A percentile compares a stretch with the other conserved stretches of the same genome.
phyloP scores from a whole-genome alignment of 2,888 invertebrate genomes.

The Euclidia mi region DNA sequence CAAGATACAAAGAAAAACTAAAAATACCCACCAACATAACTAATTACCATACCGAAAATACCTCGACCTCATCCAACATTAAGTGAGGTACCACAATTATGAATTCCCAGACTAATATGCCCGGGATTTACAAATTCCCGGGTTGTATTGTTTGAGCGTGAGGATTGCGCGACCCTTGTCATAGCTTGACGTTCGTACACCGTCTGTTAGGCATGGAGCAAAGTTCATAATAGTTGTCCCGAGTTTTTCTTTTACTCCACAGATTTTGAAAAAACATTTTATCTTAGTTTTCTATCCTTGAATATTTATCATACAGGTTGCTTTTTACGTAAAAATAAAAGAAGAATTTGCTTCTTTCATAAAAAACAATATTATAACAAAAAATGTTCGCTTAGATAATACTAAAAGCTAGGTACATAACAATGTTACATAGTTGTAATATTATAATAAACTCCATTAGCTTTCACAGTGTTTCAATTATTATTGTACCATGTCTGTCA shows the following conservation, averaged over 20 bases:
- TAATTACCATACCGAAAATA: conserved; percentile 19
- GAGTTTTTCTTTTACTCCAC: conserved; percentile 10
- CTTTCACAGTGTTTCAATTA: too few relatives aligned
- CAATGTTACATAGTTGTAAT: too few relatives aligned
- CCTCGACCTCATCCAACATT: conserved; percentile 20
- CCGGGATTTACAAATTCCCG: conserved; percentile 44
- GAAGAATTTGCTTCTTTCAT: background rate
- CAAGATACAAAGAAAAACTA: too few relatives aligned
- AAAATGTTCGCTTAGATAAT: too few relatives aligned
- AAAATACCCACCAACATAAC: background rate
- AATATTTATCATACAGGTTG: too few relatives aligned
- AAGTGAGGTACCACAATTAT: conserved; percentile 47
- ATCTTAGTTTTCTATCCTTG: background rate
- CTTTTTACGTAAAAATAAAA: background rate
- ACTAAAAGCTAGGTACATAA: too few relatives aligned
- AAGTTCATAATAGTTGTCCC: conserved; percentile 28
- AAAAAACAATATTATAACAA: background rate
- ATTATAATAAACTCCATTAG: too few relatives aligned
- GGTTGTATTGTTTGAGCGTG: conserved; percentile 51
- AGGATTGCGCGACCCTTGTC: conserved; percentile 59
- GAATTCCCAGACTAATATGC: conserved; percentile 56
- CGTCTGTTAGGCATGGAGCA: conserved; percentile 29
- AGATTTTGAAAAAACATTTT: conserved; percentile 4
- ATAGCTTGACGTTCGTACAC: conserved; percentile 44
- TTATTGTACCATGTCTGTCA: too few relatives aligned